A percentile compares a stretch with the other conserved stretches of the same genome.
These are phyloP conservation scores for Cyclura pinguis DNA, from an alignment of 2,797 vertebrate genomes.

Conservation along the genomic window DNA sequence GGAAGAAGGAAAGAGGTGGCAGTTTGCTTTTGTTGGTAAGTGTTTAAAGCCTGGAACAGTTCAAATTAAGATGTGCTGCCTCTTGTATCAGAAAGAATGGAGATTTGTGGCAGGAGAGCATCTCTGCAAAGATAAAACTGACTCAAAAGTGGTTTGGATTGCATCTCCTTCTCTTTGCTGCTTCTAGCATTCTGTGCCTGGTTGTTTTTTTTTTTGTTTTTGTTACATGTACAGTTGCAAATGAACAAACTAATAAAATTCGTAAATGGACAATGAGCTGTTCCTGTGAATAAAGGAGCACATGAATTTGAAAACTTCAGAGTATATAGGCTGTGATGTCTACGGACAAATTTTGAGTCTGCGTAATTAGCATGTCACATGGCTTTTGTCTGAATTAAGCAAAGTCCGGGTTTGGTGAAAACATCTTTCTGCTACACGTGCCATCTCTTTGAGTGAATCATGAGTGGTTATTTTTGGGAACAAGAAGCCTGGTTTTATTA, in stretches of 20 bases:
- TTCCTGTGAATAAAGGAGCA: background rate
- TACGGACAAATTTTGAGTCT: background rate
- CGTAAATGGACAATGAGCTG: background rate
- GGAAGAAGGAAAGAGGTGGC: background rate
- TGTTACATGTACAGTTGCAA: constrained; percentile 17
- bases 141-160: background rate
- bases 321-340: background rate
- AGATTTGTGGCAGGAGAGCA: background rate
- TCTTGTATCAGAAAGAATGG: background rate
- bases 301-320: background rate
- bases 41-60: background rate
- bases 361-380: background rate
- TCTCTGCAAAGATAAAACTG: background rate
- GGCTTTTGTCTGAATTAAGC: background rate
- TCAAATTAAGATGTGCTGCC: background rate
- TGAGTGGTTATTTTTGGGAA: background rate
- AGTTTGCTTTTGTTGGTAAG: background rate
- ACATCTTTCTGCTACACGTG: background rate
- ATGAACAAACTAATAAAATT: constrained; percentile 27
- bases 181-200: background rate
- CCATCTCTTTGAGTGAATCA: background rate
- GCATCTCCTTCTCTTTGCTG: background rate
- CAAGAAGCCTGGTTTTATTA: background rate
- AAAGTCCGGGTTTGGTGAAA: background rate
- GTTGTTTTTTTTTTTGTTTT: background rate